Percentiles rank a stretch among this genome's conserved stretches.
These are phyloP conservation scores for Falcunculus frontatus DNA, from an alignment of 2,113 vertebrate genomes.

Conservation along the genomic window DNA sequence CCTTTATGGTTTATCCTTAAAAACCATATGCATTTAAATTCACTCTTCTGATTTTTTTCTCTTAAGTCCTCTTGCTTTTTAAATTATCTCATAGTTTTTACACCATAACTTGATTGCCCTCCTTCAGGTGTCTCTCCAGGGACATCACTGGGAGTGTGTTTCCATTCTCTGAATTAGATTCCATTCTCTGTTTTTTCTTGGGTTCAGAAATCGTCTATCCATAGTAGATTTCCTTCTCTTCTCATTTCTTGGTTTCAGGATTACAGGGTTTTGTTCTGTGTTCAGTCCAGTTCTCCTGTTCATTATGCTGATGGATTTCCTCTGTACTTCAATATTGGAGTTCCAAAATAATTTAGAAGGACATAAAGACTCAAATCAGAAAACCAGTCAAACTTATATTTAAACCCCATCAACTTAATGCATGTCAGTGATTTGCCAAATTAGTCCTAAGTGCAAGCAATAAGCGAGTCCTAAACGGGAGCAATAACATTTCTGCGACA, in stretches of 20 bases:
- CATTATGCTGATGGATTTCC: not conserved
- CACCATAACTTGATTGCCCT: not conserved
- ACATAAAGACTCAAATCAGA: slow-evolving; percentile 16
- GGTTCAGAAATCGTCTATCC: not conserved
- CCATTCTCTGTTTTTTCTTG: not conserved
- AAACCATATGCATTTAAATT: not conserved
- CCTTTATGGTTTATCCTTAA: not conserved
- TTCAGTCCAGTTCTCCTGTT: not conserved
- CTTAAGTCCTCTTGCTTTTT: not conserved
- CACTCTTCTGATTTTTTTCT: not conserved
- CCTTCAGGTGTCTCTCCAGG: not conserved
- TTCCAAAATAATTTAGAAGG: not conserved
- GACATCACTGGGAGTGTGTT: not conserved
- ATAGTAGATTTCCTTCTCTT: not conserved
- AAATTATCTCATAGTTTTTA: not conserved
- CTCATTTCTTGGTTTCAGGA: not conserved
- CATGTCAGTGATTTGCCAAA: not conserved
- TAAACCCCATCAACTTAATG: slow-evolving; percentile 7
- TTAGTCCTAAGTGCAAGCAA: slow-evolving; percentile 7
- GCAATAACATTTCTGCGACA: not conserved
- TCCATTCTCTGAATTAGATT: not conserved
- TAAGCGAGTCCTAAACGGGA: not conserved
- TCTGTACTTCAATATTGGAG: not conserved
- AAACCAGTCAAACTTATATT: slow-evolving; percentile 17
- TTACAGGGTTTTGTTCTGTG: not conserved